phyloP scores from a whole-genome alignment of 2,797 vertebrate species.

The Megalops cyprinoides region DNA sequence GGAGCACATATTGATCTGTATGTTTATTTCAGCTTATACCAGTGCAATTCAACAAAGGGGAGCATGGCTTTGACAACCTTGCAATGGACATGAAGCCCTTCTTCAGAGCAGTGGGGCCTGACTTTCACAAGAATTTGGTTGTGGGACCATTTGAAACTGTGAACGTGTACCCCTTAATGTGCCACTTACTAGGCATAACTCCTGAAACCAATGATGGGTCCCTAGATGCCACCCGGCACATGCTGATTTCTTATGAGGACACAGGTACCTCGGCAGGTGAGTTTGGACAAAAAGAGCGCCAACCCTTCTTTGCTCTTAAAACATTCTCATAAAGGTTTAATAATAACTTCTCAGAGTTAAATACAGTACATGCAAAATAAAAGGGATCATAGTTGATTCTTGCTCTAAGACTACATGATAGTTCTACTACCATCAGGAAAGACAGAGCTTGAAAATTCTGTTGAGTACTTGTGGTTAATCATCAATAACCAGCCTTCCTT shows the following conservation, averaged over 20 bases:
- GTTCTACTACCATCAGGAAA: too few species aligned
- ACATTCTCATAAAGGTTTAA: too few species aligned
- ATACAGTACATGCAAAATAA: too few species aligned
- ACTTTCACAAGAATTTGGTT: constrained; percentile 69
- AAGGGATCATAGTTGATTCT: too few species aligned
- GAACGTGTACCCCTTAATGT: constrained; percentile 79
- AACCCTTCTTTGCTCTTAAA: too few species aligned
- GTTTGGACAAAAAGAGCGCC: background rate
- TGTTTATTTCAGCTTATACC: constrained; percentile 58
- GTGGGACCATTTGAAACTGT: constrained; percentile 80
- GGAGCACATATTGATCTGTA: too few species aligned
- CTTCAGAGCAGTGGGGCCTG: constrained; percentile 79
- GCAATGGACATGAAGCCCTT: constrained; percentile 80
- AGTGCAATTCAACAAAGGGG: constrained; percentile 74
- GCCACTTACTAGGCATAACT: constrained; percentile 73
- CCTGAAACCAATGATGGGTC: constrained; percentile 79
- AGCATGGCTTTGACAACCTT: constrained; percentile 78
- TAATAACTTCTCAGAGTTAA: too few species aligned
- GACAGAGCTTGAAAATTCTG: too few species aligned
- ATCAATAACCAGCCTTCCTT: too few species aligned
- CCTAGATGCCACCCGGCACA: constrained; percentile 59
- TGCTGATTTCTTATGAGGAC: constrained; percentile 54
- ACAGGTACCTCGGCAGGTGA: constrained; percentile 43
- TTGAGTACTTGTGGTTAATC: too few species aligned
- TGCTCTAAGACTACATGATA: too few species aligned